Evolutionary conservation across 2,888 invertebrate genomes (phyloP), one percentile per base, ranked within the genome.

Genomic region (Abscondita cerata): DNA sequence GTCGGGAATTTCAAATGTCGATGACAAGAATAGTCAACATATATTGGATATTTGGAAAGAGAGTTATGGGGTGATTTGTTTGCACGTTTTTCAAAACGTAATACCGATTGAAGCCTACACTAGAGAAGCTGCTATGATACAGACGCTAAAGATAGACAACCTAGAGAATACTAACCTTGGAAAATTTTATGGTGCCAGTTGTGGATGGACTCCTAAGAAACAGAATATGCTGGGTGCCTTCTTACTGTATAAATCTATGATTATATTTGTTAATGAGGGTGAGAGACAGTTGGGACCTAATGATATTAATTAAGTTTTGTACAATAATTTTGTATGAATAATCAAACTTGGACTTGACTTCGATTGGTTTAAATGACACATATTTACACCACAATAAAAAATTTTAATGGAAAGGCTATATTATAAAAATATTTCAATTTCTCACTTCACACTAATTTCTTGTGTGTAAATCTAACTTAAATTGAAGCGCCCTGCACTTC

Each of bases 81-180:
- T 98, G 1, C 94, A 95, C 72, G 86, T 96, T 46, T 98, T 95
- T 77, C 95, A 95, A 73, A 95, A 96, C 78, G 88, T 92, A 1
- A 90, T 94, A 50, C 91, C 95, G 0, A 92, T 90, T 0, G 98
- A 98, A 78, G 98, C 98, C 0, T 94, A 91, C 70, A 95, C 96
- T 0, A 83, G 97, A 65, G 98, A 98, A 80, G 97, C 97, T 0
- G 88, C 93, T 8, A 96, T 98, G 87, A 96, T 98, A 12, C 93
- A 94, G 71, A 93, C 95, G 0, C 78, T 98, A 5, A 91, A 92
- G 0, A 72, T 93, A 2, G 78, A 84, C 0, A 90, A 91, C 74
- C 80, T 96, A 67, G 91, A 89, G 33, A 97, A 97, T 79, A 80
- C 87, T 13, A 91, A 91, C 74, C 79, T 82, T 31, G 96, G 96